Percentiles rank a stretch among this genome's conserved stretches.
These are phyloP conservation scores for Chaetops frenatus DNA, from an alignment of 2,113 vertebrate genomes.

Conservation along the genomic window DNA sequence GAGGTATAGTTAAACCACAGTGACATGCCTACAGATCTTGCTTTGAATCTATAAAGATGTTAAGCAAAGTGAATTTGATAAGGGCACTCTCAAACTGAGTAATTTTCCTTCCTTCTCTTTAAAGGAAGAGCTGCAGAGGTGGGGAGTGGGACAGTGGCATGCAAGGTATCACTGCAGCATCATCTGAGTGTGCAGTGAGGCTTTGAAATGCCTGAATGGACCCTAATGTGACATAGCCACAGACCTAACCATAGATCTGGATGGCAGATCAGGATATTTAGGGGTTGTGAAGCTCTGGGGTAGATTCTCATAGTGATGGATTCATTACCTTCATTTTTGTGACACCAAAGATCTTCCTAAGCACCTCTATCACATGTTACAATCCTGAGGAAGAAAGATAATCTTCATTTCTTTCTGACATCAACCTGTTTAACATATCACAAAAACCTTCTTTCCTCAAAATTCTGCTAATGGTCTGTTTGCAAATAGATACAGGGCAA, in stretches of 20 bases:
- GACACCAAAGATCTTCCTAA: neutral
- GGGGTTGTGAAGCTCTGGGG: neutral
- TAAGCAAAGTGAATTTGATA: neutral
- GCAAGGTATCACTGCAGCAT: neutral
- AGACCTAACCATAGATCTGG: neutral
- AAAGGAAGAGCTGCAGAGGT: neutral
- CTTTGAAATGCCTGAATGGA: neutral
- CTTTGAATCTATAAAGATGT: neutral
- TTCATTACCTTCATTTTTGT: neutral
- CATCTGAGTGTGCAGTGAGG: fast-evolving
- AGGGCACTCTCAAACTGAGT: neutral
- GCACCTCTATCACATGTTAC: neutral
- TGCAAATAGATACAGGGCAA: neutral
- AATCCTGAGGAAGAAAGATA: neutral
- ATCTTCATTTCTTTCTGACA: neutral
- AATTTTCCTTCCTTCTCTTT: neutral
- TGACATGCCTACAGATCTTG: neutral
- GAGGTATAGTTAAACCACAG: neutral
- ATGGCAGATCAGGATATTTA: neutral
- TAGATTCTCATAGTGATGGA: neutral
- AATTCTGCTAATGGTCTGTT: neutral
- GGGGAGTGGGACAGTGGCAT: fast-evolving
- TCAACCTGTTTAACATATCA: neutral
- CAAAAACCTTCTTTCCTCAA: neutral
- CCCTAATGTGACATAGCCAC: neutral